Evolutionary conservation across 2,113 vertebrate genomes (phyloP).

Genomic region (Gobio gobio): DNA sequence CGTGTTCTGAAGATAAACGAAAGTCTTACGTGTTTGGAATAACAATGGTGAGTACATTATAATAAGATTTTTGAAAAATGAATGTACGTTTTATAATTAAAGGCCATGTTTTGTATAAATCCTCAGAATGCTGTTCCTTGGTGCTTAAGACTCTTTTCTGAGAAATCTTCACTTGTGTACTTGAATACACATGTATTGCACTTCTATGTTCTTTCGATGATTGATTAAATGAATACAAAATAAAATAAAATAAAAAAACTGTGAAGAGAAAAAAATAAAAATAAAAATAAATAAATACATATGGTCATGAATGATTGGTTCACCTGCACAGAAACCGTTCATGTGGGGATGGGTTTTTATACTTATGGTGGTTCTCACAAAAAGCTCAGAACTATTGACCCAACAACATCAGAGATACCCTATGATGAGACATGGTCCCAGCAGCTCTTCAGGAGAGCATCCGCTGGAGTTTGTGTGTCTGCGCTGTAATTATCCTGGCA

Average conservation of each 20-base stretch:
- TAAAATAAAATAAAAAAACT: no score
- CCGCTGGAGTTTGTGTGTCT: conserved; percentile 45
- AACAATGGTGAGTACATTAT: no score
- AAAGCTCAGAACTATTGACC: background rate
- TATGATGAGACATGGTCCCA: conserved; percentile 28
- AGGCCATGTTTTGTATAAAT: background rate
- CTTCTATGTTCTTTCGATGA: background rate
- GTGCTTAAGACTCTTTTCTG: background rate
- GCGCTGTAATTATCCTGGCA: conserved; percentile 50
- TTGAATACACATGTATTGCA: background rate
- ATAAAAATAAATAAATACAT: no score
- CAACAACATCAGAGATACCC: conserved; percentile 42
- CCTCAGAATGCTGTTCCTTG: background rate
- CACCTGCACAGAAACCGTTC: background rate
- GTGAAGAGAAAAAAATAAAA: no score
- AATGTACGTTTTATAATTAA: background rate
- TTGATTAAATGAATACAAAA: background rate
- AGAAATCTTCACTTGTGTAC: background rate
- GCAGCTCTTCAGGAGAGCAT: conserved; percentile 24
- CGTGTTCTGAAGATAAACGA: no score
- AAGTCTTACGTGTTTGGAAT: no score
- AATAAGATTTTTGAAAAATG: no score
- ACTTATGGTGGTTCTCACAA: conserved; percentile 2
- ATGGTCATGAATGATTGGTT: background rate
- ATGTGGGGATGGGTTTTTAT: background rate